Conservation (phyloP, 2,113 vertebrate genomes). For the Xiphias gladius region DNA sequence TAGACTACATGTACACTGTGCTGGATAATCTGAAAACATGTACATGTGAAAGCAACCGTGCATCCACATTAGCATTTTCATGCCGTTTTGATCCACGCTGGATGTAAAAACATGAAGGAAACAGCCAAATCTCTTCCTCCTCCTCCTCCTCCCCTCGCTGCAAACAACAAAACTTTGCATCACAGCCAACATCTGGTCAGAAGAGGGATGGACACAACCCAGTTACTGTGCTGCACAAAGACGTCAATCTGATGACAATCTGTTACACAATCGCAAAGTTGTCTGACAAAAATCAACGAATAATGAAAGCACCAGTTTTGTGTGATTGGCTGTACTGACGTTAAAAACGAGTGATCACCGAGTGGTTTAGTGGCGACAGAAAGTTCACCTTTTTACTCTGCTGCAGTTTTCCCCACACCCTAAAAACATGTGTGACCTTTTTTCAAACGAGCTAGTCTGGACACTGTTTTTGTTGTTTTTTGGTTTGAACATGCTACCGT, state of each 20-base stretch:
- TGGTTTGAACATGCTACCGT: neutral
- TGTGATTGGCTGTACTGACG: neutral
- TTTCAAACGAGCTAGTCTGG: neutral
- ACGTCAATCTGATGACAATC: too few relatives aligned
- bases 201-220: neutral
- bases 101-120: neutral
- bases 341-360: too few relatives aligned
- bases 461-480: neutral
- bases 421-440: neutral
- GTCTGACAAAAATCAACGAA: neutral
- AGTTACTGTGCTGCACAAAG: neutral
- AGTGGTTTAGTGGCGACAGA: too few relatives aligned
- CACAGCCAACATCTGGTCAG: neutral
- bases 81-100: too few relatives aligned
- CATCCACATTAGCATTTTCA: too few relatives aligned
- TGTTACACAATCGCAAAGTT: neutral
- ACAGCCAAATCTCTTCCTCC: neutral
- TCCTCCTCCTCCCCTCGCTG: neutral
- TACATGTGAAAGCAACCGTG: too few relatives aligned
- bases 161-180: neutral
- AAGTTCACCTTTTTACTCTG: too few relatives aligned
- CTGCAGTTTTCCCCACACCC: too few relatives aligned
- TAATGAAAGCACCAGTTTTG: too few relatives aligned
- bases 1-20: neutral
- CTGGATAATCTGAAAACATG: neutral